Percentiles rank a stretch among this genome's conserved stretches.
Evolutionary conservation across 2,797 vertebrate genomes (phyloP).

Genomic region (Gymnodraco acuticeps): DNA sequence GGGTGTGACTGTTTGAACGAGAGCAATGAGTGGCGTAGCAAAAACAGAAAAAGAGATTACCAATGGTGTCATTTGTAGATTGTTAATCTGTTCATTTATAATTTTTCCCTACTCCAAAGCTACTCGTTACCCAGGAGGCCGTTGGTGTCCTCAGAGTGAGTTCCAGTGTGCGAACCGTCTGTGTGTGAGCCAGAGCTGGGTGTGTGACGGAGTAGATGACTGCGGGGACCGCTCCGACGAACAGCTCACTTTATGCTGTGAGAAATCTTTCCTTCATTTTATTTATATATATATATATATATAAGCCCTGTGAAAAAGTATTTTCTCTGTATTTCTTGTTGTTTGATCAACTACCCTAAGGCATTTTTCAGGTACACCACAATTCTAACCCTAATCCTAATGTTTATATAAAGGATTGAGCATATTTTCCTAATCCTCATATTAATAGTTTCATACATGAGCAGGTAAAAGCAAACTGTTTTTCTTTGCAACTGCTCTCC

Average conservation of each 20-base stretch:
- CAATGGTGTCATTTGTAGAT: neutral
- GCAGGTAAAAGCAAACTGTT: too few relatives aligned
- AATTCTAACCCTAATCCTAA: too few relatives aligned
- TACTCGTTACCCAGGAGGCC: conserved; percentile 82
- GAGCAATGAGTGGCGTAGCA: neutral
- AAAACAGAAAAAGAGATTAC: neutral
- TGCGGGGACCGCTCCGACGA: conserved; percentile 81
- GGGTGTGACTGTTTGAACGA: neutral
- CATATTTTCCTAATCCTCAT: too few relatives aligned
- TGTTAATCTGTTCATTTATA: neutral
- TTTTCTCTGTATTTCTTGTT: too few relatives aligned
- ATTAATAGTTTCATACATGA: too few relatives aligned
- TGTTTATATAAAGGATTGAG: too few relatives aligned
- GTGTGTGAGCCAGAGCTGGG: conserved; percentile 76
- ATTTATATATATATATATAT: too few relatives aligned
- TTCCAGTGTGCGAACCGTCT: conserved; percentile 80
- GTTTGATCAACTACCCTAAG: too few relatives aligned
- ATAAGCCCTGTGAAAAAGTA: too few relatives aligned
- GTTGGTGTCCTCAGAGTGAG: conserved; percentile 73
- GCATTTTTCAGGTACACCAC: too few relatives aligned
- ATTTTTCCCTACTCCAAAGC: conserved; percentile 48
- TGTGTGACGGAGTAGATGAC: conserved; percentile 81
- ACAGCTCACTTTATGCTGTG: conserved; percentile 76
- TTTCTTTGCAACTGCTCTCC: neutral
- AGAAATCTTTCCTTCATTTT: conserved; percentile 29